Conservation (phyloP, 2,113 vertebrate species). For the Larimichthys crocea region DNA sequence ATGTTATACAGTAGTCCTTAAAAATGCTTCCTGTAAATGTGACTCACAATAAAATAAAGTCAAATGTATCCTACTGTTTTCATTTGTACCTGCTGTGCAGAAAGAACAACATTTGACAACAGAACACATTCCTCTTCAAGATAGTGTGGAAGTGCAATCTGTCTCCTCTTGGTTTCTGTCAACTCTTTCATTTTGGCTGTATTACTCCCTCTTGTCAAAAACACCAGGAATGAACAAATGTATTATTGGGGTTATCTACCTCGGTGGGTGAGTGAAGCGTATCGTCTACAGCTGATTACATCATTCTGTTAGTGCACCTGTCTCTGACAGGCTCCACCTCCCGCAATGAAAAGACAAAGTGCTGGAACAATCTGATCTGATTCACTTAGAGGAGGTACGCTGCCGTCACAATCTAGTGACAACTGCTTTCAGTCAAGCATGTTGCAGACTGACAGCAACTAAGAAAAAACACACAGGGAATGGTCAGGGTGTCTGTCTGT, state of each 20-base stretch:
- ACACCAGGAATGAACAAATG: constrained; percentile 32
- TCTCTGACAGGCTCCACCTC: constrained; percentile 58
- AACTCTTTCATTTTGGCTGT: constrained; percentile 40
- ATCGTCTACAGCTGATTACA: constrained; percentile 59
- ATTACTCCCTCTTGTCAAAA: constrained; percentile 50
- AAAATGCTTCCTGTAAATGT: too few species aligned
- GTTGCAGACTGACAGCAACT: constrained; percentile 33
- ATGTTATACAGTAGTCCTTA: background rate
- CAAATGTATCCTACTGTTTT: constrained; percentile 1
- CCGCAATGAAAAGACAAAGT: constrained; percentile 40
- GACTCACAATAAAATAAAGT: background rate
- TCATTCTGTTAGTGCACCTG: constrained; percentile 48
- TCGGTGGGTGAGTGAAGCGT: constrained; percentile 19
- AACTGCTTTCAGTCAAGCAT: constrained; percentile 49
- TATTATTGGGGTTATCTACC: constrained; percentile 45
- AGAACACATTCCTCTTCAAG: constrained; percentile 27
- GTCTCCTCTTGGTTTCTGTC: constrained; percentile 23
- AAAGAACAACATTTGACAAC: constrained; percentile 23
- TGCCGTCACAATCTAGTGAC: constrained; percentile 39
- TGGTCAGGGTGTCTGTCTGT: background rate
- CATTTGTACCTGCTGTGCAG: constrained; percentile 9
- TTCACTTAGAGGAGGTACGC: constrained; percentile 23
- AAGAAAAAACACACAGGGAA: constrained; percentile 2
- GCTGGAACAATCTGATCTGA: constrained; percentile 50
- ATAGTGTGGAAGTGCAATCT: constrained; percentile 19